Percentiles rank a stretch among this genome's conserved stretches.
These are phyloP conservation scores for Acanthacorydalis orientalis DNA, from an alignment of 2,888 invertebrate species.

Conservation along the genomic window DNA sequence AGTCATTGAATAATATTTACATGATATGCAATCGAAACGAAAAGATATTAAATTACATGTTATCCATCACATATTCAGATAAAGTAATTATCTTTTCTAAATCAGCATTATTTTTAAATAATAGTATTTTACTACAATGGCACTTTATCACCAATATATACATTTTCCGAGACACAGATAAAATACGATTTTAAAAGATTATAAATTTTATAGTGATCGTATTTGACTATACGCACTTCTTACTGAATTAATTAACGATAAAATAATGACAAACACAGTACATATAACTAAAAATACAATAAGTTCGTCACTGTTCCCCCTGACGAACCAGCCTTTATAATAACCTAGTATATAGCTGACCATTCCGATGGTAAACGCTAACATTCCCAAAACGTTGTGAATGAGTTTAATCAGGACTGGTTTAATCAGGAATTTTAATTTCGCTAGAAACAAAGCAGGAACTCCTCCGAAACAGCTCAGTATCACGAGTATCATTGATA, in stretches of 20 bases:
- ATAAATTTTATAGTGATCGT: neutral
- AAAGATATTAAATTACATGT: no score
- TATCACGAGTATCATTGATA: slow-evolving; percentile 30
- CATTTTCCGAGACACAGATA: no score
- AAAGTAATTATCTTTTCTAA: no score
- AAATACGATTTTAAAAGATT: neutral
- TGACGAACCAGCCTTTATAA: neutral
- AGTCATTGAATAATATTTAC: no score
- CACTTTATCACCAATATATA: no score
- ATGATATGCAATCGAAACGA: no score
- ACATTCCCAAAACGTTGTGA: slow-evolving; percentile 34
- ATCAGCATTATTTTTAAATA: no score
- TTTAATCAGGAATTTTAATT: slow-evolving; percentile 20
- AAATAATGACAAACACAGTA: neutral
- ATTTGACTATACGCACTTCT: neutral
- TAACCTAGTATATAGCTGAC: slow-evolving; percentile 19
- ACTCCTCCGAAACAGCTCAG: slow-evolving; percentile 31
- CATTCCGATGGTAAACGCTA: slow-evolving; percentile 34
- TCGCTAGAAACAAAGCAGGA: slow-evolving; percentile 32
- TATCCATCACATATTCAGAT: no score
- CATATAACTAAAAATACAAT: neutral
- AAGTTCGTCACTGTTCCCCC: neutral
- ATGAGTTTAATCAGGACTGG: no score
- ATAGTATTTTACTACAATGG: no score
- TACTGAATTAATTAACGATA: neutral